Conservation (phyloP, 1,140 invertebrate species). For the Frieseomelitta varia region DNA sequence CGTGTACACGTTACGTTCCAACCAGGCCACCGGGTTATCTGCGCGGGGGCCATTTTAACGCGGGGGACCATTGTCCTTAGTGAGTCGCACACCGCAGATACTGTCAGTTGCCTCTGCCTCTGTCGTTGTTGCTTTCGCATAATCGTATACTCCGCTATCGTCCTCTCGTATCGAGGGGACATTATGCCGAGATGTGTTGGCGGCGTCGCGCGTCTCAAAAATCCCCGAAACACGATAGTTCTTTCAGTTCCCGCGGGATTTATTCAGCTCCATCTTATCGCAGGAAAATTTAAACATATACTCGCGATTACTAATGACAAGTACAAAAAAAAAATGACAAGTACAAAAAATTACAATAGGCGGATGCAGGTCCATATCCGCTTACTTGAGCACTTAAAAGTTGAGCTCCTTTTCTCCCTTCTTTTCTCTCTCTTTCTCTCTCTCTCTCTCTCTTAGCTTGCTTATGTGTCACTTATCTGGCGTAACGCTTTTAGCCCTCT, state of each 20-base stretch:
- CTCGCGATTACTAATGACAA: too few relatives aligned
- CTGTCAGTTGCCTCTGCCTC: constrained; percentile 49
- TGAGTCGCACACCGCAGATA: constrained; percentile 65
- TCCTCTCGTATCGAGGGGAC: too few relatives aligned
- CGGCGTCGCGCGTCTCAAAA: not conserved
- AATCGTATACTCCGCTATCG: too few relatives aligned
- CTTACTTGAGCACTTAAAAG: constrained; percentile 55
- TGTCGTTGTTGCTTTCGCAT: constrained; percentile 47
- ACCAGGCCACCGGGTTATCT: constrained; percentile 64
- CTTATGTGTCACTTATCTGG: constrained; percentile 50
- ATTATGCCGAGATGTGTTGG: too few relatives aligned
- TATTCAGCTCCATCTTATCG: too few relatives aligned
- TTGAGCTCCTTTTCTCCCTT: constrained; percentile 43
- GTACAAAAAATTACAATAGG: too few relatives aligned
- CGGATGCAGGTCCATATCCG: not conserved
- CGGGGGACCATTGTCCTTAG: constrained; percentile 60
- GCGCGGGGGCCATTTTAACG: constrained; percentile 64
- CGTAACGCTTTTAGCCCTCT: constrained; percentile 41
- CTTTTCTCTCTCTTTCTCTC: not conserved
- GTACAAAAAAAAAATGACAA: too few relatives aligned
- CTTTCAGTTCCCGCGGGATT: too few relatives aligned
- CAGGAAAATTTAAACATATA: too few relatives aligned
- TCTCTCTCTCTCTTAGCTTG: not conserved
- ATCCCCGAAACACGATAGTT: too few relatives aligned
- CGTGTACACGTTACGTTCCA: constrained; percentile 41